Percentiles rank a stretch among this genome's conserved stretches.
Conservation (phyloP, 2,888 invertebrate species). For the Parelbella ahira region DNA sequence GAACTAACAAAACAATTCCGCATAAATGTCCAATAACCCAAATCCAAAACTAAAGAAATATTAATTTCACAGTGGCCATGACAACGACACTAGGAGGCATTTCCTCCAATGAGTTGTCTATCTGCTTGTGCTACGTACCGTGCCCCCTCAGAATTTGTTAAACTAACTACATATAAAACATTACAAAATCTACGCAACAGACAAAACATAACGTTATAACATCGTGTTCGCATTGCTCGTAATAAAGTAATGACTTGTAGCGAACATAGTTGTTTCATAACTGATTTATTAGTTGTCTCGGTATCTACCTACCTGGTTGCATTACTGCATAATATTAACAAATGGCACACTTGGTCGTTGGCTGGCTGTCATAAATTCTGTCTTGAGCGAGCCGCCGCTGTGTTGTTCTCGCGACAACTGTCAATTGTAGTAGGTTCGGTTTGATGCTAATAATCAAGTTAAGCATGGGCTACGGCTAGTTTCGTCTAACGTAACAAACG, state of each 20-base stretch:
- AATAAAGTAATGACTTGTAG: constrained; percentile 36
- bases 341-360: constrained; percentile 39
- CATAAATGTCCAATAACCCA: too few relatives aligned
- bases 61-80: constrained; percentile 5
- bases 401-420: constrained; percentile 32
- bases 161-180: neutral
- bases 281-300: constrained; percentile 42
- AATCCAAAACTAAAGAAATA: constrained; percentile 7
- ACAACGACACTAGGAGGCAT: constrained; percentile 4
- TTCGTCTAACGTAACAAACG: too few relatives aligned
- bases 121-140: constrained; percentile 3
- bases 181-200: constrained; percentile 1
- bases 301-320: constrained; percentile 24
- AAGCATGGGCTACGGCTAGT: too few relatives aligned
- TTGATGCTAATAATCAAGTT: too few relatives aligned
- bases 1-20: too few relatives aligned
- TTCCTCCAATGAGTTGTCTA: constrained; percentile 10
- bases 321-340: constrained; percentile 41
- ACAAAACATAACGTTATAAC: constrained; percentile 6
- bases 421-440: too few relatives aligned
- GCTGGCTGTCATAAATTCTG: constrained; percentile 44
- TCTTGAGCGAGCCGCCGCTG: constrained; percentile 33
- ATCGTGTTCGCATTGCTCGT: constrained; percentile 44
- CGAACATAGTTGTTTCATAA: constrained; percentile 35
- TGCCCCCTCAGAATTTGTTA: constrained; percentile 2